Evolutionary conservation across 2,888 invertebrate species (phyloP).

Genomic region (Steinernema scapterisci): DNA sequence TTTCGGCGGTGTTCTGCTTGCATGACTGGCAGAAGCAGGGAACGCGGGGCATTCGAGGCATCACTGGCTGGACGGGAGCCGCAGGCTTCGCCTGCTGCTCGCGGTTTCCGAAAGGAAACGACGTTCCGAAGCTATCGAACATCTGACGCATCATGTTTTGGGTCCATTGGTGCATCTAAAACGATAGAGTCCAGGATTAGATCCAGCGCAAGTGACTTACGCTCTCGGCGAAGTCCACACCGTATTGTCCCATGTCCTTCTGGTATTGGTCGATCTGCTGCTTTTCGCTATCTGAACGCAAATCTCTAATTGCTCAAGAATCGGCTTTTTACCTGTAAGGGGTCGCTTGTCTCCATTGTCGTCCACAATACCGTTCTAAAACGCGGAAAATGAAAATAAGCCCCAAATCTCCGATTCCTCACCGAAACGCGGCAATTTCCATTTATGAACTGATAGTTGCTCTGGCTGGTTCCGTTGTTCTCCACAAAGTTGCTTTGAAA

Average conservation of each 20-base stretch:
- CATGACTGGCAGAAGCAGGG: constrained; percentile 24
- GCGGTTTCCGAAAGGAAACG: background rate
- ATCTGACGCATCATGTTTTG: constrained; percentile 24
- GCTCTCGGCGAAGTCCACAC: background rate
- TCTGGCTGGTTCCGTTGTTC: background rate
- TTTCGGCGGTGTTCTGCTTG: background rate
- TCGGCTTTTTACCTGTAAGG: background rate
- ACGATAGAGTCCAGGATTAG: background rate
- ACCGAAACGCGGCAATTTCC: constrained; percentile 18
- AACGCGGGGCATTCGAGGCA: background rate
- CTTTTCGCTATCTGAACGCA: background rate
- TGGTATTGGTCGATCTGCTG: background rate
- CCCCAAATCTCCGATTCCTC: no score
- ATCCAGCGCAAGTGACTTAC: background rate
- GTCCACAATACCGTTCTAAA: background rate
- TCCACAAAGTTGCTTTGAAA: constrained; percentile 36
- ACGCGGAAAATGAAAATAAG: no score
- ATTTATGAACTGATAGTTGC: background rate
- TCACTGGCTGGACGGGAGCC: background rate
- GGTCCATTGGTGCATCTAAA: constrained; percentile 1
- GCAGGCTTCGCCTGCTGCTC: background rate
- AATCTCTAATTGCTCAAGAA: background rate
- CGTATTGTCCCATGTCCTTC: constrained; percentile 11
- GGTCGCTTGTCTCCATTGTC: constrained; percentile 15
- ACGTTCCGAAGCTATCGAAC: background rate